Evolutionary conservation across 2,113 vertebrate genomes (phyloP), one percentile per base, ranked within the genome.

Genomic region (Festucalex cinctus): DNA sequence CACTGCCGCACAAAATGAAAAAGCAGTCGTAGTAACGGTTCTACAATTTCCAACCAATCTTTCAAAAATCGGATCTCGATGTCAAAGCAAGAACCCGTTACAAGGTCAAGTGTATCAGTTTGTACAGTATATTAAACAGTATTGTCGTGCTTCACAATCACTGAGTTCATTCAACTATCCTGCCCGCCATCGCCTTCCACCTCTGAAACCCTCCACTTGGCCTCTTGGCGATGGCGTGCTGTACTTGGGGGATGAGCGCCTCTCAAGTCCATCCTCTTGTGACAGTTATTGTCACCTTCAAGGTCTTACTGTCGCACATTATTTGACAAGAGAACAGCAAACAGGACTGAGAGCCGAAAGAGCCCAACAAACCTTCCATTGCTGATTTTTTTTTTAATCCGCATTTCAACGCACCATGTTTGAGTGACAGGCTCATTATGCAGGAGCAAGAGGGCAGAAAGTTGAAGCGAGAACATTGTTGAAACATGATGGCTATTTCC

Each of bases 241-340:
- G 80, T 66, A 71, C 76, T 78, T 70, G 59, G 82, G 80, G 83
- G 77, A 58, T 76, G 62, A 7, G 63, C 80, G 76, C 77, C 82
- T 81, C 77, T 80, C 82, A 71, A 63, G 77, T 87, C 84, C 71
- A 63, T 86, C 85, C 86, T 60, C 69, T 62, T 58, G 63, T 75
- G 77, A 86, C 79, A 80, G 79, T 80, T 77, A 74, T 76, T 78
- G 79, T 88, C 77, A 79, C 78, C 71, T 82, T 76, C 77, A 73
- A 69, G 80, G 76, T 80, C 79, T 70, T 35, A 71, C 39, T 67
- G 12, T 66, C 19, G 10, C 62, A 66, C 58, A 69, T 79, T 76
- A 81, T 85, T 81, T 83, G 79, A 83, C 76, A 56, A 41, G 36
- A 57, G 65, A 69, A 63, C 63, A 69, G 41, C 57, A 72, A 41